Evolutionary conservation across 2,888 invertebrate species (phyloP), one percentile per base, ranked within the genome.

Genomic region (Auanema sp.): DNA sequence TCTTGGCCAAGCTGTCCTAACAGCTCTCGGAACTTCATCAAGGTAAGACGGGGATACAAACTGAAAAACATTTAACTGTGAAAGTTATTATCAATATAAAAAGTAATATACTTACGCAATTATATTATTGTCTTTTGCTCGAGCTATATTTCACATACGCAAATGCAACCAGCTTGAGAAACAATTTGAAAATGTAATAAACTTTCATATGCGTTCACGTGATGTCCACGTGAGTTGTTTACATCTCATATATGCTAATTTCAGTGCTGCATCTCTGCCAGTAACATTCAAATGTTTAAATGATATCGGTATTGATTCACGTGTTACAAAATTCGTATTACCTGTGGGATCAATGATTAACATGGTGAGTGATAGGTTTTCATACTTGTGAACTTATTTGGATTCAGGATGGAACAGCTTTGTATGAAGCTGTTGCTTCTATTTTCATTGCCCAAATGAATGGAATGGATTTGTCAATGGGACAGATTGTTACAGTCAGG

Each of bases 381-480:
- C 14, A 41, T 16, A 33, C 14, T 2, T 16, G 10, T 49, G 18
- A 43, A 2, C 3, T 16, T 3, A 14, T 55, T n/a, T n/a, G n/a
- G n/a, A 57, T 61, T 60, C 25, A 77, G 92, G 81, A 81, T 64
- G 79, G 81, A 12, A 82, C 80, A 0, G 82, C 81, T 6, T 86
- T 94, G 55, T 95, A 93, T 85, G 89, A 94, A 44, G 89, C 93
- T 0, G 89, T 92, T 4, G 91, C 94, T 2, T 90, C 92, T 60
- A 89, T 91, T 78, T 93, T 92, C 84, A 90, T 93, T 69, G 92
- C 92, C 43, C 89, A 92, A 85, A 91, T 93, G 90, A 92, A 92
- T 81, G 90, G 89, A 64, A 89, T 92, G 79, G 86, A 88, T 14
- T 86, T 94, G 69, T 90, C 90, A 18, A 88, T 91, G 68, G 92